Base-by-base conservation (phyloP, 2,888 invertebrate species). In the Hemithea aestivaria region DNA sequence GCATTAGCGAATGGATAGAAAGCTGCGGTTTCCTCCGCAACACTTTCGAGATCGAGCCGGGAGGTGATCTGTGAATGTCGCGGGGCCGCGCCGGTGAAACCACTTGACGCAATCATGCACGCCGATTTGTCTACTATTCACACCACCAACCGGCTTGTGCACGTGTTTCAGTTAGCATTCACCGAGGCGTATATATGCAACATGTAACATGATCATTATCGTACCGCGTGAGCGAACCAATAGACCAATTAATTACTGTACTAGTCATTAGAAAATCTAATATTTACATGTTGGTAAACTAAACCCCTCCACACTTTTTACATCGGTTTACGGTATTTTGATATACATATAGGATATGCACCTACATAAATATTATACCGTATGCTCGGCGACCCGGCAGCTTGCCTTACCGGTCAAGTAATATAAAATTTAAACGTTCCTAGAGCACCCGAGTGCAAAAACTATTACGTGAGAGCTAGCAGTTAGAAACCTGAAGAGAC, bases 1-100 rank as follows among this genome's bases (percentile, higher is more conserved):
- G 34, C 52, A 63, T 63, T 59, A 59, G 57, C 45, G 51, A 52
- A 52, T 48, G 57, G 47, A 51, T 73, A 77, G 78, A 80, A 78
- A 79, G 78, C 63, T 64, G 66, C 23, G 56, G 66, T 70, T 73
- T 77, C 73, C 73, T 69, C 58, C 53, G 58, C 58, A 60, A 65
- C 63, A 67, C 76, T 79, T 78, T 75, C 77, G 56, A 70, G 57
- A 56, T 56, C 26, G 41, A 53, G 51, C 48, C 49, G 36, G 45
- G 46, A 51, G 43, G 39, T 24, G 33, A 43, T 40, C 38, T 33
- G 45, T 35, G 34, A 16, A 16, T 5, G 16, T 30, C 23, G 11
- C 3, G 16, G 31, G 21, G 24, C 33, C 37, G 40, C 41, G 34
- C 42, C 48, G 51, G 67, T 70, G 70, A 73, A 68, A 72, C 60